Evolutionary conservation across 2,888 invertebrate species (phyloP).

Genomic region (Agrotis exclamationis): DNA sequence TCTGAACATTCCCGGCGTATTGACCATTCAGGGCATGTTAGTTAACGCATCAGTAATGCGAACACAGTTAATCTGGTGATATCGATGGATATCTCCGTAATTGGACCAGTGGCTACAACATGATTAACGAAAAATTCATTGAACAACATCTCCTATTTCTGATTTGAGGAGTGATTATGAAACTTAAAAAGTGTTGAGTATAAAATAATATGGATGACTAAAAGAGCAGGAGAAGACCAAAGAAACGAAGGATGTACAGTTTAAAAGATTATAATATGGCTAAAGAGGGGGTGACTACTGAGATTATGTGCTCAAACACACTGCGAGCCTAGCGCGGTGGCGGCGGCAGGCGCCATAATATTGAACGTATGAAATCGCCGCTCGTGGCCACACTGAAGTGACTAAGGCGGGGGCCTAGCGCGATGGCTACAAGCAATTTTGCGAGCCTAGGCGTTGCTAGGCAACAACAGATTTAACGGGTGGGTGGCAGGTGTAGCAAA

Average conservation of each 20-base stretch:
- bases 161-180: background rate
- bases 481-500: too few relatives aligned
- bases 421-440: too few relatives aligned
- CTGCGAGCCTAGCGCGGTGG: too few relatives aligned
- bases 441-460: too few relatives aligned
- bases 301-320: too few relatives aligned
- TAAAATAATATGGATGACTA: background rate
- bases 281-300: background rate
- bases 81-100: constrained; percentile 65
- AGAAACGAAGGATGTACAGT: background rate
- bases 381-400: too few relatives aligned
- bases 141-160: background rate
- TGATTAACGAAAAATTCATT: constrained; percentile 1
- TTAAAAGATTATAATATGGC: background rate
- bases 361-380: too few relatives aligned
- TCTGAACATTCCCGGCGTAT: constrained; percentile 54
- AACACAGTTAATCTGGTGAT: constrained; percentile 66
- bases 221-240: background rate
- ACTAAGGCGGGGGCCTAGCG: too few relatives aligned
- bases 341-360: too few relatives aligned
- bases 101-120: constrained; percentile 32
- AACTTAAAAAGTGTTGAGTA: background rate
- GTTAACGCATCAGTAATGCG: constrained; percentile 68
- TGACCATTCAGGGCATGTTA: constrained; percentile 66
- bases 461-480: too few relatives aligned